A percentile compares a stretch with the other conserved stretches of the same genome.
Evolutionary conservation across 2,888 invertebrate species (phyloP).

Genomic region (Lepidocyrtinus sp.): DNA sequence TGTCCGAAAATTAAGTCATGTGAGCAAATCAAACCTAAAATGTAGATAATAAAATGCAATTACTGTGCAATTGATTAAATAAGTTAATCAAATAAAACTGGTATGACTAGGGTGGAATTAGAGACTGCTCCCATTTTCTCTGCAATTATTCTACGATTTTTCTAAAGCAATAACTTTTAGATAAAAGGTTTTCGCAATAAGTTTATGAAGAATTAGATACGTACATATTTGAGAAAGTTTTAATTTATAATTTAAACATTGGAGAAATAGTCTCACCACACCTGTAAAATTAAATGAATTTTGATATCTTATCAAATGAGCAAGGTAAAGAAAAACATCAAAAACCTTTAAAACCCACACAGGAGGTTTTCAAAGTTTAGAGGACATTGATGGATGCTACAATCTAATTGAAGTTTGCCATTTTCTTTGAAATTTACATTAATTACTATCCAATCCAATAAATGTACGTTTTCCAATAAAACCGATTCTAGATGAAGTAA

Average conservation of each 20-base stretch:
- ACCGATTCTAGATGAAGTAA: too few species aligned
- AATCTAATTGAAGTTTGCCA: too few species aligned
- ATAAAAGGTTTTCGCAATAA: too few species aligned
- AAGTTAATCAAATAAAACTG: constrained; percentile 21
- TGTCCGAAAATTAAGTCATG: not conserved
- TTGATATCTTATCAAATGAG: not conserved
- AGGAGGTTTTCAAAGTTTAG: too few species aligned
- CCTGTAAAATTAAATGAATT: not conserved
- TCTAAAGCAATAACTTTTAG: not conserved
- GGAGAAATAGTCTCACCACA: too few species aligned
- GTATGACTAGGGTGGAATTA: not conserved
- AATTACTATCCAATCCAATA: too few species aligned
- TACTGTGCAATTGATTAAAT: constrained; percentile 19
- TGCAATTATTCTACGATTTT: not conserved
- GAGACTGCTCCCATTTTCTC: not conserved
- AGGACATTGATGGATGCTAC: too few species aligned
- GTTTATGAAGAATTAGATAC: not conserved
- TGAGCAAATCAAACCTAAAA: too few species aligned
- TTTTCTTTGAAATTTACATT: too few species aligned
- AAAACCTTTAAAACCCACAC: too few species aligned
- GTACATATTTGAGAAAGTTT: not conserved
- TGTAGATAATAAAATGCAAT: constrained; percentile 5
- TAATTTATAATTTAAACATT: not conserved
- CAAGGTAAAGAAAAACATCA: not conserved
- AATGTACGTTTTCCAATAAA: too few species aligned